Evolutionary conservation across 64 coral and sea anemone species (phyloP).

Genomic region (Pachyseris speciosa): DNA sequence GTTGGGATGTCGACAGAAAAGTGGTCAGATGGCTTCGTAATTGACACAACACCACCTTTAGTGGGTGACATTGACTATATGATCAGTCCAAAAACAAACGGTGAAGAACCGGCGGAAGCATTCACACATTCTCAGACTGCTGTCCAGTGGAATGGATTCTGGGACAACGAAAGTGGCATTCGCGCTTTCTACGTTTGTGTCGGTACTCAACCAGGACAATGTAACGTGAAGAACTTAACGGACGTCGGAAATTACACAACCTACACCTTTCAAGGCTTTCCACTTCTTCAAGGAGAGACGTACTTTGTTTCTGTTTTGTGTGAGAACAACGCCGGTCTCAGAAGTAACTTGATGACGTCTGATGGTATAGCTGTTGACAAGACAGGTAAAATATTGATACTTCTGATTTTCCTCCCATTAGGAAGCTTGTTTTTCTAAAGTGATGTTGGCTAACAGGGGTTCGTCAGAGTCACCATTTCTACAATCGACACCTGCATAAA

Average conservation of each 20-base stretch:
- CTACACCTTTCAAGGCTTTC: slow-evolving; percentile 1
- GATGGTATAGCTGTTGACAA: slow-evolving; percentile 72
- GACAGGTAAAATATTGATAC: slow-evolving; percentile 79
- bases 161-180: slow-evolving; percentile 76
- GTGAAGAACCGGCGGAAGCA: background rate
- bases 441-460: no score
- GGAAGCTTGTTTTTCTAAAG: no score
- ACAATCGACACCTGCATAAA: no score
- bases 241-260: slow-evolving; percentile 8
- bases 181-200: slow-evolving; percentile 66
- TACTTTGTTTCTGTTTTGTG: slow-evolving; percentile 52
- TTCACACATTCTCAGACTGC: slow-evolving; percentile 49
- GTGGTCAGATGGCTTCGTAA: slow-evolving; percentile 71
- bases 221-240: slow-evolving; percentile 61
- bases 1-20: slow-evolving; percentile 42
- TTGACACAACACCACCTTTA: slow-evolving; percentile 75
- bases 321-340: slow-evolving; percentile 58
- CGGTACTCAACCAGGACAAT: slow-evolving; percentile 64
- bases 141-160: slow-evolving; percentile 73
- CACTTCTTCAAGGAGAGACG: background rate
- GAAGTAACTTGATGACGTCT: slow-evolving; percentile 59
- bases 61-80: slow-evolving; percentile 42
- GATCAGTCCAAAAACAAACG: background rate
- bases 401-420: no score
- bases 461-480: no score